phyloP scores from a whole-genome alignment of 37 sponge, comb jelly and placozoan genomes.

The Eunapius fragilis region DNA sequence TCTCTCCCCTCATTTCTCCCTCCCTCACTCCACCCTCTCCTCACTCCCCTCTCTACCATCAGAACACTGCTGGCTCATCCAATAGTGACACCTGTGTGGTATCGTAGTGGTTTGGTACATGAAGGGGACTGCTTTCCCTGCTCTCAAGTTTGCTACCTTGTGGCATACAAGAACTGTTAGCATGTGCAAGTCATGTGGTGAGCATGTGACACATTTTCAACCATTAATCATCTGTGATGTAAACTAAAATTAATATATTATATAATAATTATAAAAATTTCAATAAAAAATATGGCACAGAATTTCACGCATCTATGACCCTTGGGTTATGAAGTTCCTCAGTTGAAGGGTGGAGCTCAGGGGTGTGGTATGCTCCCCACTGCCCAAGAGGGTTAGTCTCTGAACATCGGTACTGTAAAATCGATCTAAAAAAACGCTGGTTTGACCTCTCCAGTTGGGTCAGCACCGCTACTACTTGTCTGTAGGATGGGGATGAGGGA shows the following conservation, averaged over 20 bases:
- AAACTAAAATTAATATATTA: too few relatives aligned
- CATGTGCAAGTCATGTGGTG: background rate
- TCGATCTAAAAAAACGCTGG: constrained; percentile 16
- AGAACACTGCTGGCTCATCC: background rate
- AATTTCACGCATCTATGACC: constrained; percentile 23
- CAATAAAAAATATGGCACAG: too few relatives aligned
- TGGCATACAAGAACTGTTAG: background rate
- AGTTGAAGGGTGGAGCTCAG: constrained; percentile 14
- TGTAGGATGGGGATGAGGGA: too few relatives aligned
- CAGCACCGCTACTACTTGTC: constrained; percentile 69
- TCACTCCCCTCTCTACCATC: background rate
- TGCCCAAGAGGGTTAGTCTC: constrained; percentile 12
- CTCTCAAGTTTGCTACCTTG: background rate
- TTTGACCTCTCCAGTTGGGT: constrained; percentile 36
- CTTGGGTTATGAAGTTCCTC: constrained; percentile 55
- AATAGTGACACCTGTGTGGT: background rate
- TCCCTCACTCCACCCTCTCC: background rate
- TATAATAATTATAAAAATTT: too few relatives aligned
- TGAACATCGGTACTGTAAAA: constrained; percentile 28
- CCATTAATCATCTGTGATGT: background rate
- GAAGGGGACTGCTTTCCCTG: background rate
- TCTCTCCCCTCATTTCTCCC: background rate
- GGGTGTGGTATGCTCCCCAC: constrained; percentile 60
- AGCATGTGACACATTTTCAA: background rate
- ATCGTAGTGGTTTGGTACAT: background rate